Conservation (phyloP, 2,888 invertebrate species). For the Ectropis crepuscularia region DNA sequence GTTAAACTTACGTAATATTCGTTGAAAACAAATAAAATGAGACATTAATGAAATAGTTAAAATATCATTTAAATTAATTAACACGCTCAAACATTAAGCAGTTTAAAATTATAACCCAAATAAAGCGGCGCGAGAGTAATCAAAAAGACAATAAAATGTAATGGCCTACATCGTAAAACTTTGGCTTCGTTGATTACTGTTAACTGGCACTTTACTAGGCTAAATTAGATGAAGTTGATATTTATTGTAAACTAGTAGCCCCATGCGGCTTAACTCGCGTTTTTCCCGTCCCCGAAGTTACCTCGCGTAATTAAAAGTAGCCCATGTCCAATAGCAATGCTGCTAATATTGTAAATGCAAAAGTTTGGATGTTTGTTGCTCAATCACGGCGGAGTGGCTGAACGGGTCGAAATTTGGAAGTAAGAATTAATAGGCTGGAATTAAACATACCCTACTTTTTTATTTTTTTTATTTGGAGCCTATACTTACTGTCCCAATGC, state of each 20-base stretch:
- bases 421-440: no score
- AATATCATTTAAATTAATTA: conserved; percentile 21
- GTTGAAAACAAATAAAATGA: not conserved
- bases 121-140: conserved; percentile 32
- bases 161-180: conserved; percentile 39
- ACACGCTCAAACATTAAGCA: conserved; percentile 17
- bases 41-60: conserved; percentile 20
- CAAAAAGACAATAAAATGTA: conserved; percentile 39
- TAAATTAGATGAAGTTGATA: conserved; percentile 19
- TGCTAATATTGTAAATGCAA: no score
- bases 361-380: no score
- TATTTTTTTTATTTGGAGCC: no score
- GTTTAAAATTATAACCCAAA: conserved; percentile 34
- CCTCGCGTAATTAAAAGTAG: no score
- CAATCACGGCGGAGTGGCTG: no score
- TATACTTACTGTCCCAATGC: no score
- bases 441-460: no score
- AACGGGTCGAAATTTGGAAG: no score
- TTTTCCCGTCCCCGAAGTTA: no score
- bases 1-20: not conserved
- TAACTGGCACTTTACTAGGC: conserved; percentile 21
- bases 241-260: conserved; percentile 5
- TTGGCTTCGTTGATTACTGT: conserved; percentile 22
- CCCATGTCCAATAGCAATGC: no score
- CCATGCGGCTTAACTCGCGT: no score